A percentile compares a stretch with the other conserved stretches of the same genome.
phyloP scores from a whole-genome alignment of 53 echinoderm and acorn worm species.

The Crossaster papposus region DNA sequence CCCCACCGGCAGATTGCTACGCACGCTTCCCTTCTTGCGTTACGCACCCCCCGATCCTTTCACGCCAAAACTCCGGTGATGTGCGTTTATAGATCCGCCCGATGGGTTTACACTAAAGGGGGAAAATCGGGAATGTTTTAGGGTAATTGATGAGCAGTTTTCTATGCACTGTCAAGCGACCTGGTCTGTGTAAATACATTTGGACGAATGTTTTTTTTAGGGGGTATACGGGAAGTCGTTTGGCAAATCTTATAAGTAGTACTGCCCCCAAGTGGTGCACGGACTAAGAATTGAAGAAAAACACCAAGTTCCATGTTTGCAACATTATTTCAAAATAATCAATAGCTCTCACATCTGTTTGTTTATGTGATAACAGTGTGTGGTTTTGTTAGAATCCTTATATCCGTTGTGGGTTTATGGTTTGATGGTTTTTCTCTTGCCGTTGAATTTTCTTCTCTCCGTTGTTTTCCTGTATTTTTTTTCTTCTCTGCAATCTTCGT shows the following conservation, averaged over 20 bases:
- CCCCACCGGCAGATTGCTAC: constrained; percentile 44
- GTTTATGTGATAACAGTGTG: not conserved
- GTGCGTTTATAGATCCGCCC: constrained; percentile 19
- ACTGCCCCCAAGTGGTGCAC: not conserved
- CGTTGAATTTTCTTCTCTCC: not conserved
- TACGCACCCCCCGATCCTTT: constrained; percentile 38
- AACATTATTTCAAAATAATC: constrained; percentile 8
- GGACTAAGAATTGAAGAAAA: not conserved
- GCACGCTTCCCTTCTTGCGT: constrained; percentile 48
- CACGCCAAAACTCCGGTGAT: constrained; percentile 16
- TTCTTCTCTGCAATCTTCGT: not conserved
- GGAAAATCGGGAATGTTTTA: constrained; percentile 49
- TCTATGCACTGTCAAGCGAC: constrained; percentile 51
- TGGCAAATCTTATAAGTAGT: not conserved
- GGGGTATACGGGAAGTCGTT: constrained; percentile 28
- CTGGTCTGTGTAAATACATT: constrained; percentile 48
- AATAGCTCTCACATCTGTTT: constrained; percentile 12
- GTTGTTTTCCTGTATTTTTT: not conserved
- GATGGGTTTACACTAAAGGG: constrained; percentile 42
- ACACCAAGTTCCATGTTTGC: not conserved
- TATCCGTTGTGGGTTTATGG: not conserved
- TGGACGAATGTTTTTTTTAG: constrained; percentile 26
- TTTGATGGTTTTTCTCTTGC: not conserved
- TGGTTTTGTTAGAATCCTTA: not conserved
- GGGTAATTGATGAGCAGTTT: constrained; percentile 45